Conservation (phyloP, 2,888 invertebrate species). For the Epirrita christyi region DNA sequence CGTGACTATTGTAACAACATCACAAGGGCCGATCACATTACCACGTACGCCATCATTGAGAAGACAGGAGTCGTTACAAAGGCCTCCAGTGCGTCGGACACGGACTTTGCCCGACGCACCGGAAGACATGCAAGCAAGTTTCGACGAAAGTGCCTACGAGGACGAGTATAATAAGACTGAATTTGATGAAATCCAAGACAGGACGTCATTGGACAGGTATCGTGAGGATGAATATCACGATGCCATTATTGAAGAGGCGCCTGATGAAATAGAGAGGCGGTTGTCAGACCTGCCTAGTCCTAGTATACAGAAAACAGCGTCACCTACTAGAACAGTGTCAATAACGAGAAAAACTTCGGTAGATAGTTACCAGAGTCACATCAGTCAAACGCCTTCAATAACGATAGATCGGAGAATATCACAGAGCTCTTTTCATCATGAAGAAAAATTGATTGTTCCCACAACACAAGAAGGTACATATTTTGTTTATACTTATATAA, state of each 20-base stretch:
- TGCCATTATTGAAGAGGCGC: slow-evolving; percentile 64
- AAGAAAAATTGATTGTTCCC: slow-evolving; percentile 80
- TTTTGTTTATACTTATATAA: no score
- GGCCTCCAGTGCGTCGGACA: slow-evolving; percentile 76
- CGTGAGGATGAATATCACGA: slow-evolving; percentile 75
- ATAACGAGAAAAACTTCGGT: slow-evolving; percentile 74
- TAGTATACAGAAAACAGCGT: slow-evolving; percentile 69
- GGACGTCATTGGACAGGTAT: slow-evolving; percentile 76
- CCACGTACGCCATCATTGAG: slow-evolving; percentile 74
- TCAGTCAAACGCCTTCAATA: slow-evolving; percentile 74
- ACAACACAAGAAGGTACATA: slow-evolving; percentile 71
- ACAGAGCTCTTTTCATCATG: slow-evolving; percentile 81
- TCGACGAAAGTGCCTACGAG: slow-evolving; percentile 83
- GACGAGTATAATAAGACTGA: slow-evolving; percentile 83
- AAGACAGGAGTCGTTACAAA: slow-evolving; percentile 81
- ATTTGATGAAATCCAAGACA: slow-evolving; percentile 74
- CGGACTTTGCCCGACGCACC: slow-evolving; percentile 80
- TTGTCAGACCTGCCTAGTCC: slow-evolving; percentile 61
- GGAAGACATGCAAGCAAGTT: slow-evolving; percentile 74
- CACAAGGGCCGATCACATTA: slow-evolving; percentile 63
- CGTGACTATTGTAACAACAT: slow-evolving; percentile 63
- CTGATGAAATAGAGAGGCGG: slow-evolving; percentile 71
- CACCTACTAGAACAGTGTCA: slow-evolving; percentile 70
- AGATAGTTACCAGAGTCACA: slow-evolving; percentile 78
- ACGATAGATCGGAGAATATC: slow-evolving; percentile 74